Evolutionary conservation across 2,113 vertebrate species (phyloP).

Genomic region (Hyperopisus bebe): DNA sequence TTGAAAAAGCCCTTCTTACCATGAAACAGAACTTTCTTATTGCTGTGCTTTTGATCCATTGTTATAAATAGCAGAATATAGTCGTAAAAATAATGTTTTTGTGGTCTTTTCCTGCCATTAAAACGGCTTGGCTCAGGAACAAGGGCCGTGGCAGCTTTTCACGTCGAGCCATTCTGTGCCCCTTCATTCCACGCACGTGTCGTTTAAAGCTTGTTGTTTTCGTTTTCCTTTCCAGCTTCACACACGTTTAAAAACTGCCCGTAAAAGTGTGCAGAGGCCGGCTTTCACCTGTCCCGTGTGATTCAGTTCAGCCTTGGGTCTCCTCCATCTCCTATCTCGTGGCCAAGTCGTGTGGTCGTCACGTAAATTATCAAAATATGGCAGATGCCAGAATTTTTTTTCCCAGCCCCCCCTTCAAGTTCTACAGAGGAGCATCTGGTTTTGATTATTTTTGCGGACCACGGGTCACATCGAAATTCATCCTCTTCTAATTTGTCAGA

Average conservation of each 20-base stretch:
- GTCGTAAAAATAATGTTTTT: constrained; percentile 59
- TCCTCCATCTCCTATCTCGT: constrained; percentile 30
- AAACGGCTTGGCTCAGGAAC: constrained; percentile 54
- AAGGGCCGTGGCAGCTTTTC: constrained; percentile 47
- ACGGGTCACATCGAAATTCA: constrained; percentile 54
- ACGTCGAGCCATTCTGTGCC: constrained; percentile 37
- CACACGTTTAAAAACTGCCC: constrained; percentile 42
- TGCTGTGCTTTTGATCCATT: constrained; percentile 49
- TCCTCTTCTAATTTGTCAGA: constrained; percentile 61
- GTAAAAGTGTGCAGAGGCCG: constrained; percentile 18
- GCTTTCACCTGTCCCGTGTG: constrained; percentile 21
- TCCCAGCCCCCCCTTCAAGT: constrained; percentile 30
- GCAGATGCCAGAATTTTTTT: constrained; percentile 44
- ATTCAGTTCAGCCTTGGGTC: constrained; percentile 12
- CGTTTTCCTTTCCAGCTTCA: constrained; percentile 38
- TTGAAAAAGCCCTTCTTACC: constrained; percentile 41
- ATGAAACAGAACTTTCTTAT: constrained; percentile 45
- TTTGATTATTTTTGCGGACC: constrained; percentile 58
- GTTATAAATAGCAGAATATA: constrained; percentile 61
- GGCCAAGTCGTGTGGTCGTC: constrained; percentile 57
- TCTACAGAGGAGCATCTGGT: constrained; percentile 57
- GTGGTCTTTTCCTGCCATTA: constrained; percentile 56
- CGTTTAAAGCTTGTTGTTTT: constrained; percentile 56
- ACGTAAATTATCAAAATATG: constrained; percentile 60
- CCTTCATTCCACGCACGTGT: constrained; percentile 38